These are phyloP conservation scores for Pyrrhosoma nymphula DNA, from an alignment of 2,888 invertebrate species.

Conservation along the genomic window DNA sequence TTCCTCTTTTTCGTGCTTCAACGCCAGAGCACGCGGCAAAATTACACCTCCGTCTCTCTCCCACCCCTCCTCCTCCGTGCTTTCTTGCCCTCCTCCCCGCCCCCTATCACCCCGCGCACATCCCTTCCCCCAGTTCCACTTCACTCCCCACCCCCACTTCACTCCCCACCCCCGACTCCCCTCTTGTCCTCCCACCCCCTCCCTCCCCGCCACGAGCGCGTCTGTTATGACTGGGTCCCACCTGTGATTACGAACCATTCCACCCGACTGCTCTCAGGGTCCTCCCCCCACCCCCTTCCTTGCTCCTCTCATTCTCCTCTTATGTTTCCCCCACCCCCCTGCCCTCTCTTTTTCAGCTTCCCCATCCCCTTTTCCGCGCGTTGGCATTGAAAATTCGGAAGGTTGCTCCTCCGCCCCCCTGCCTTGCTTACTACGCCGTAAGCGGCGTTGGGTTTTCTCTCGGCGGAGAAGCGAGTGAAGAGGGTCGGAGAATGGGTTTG, in stretches of 20 bases:
- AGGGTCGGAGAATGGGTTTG: not conserved
- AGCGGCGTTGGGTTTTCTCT: not conserved
- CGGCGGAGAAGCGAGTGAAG: not conserved
- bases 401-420: not conserved
- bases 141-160: not conserved
- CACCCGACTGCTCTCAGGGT: not conserved
- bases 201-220: not conserved
- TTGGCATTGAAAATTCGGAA: conserved; percentile 63
- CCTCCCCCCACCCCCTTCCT: not conserved
- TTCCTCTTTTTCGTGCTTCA: conserved; percentile 21
- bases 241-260: conserved; percentile 45
- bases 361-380: not conserved
- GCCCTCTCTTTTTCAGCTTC: not conserved
- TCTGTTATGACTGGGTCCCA: conserved; percentile 54
- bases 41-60: not conserved
- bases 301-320: not conserved
- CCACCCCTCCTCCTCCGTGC: not conserved
- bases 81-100: not conserved
- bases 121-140: not conserved
- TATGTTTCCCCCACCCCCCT: too few relatives aligned
- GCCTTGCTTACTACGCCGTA: not conserved
- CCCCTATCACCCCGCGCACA: not conserved
- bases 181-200: not conserved
- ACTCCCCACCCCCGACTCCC: not conserved
- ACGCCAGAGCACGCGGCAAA: not conserved